Base-by-base conservation (phyloP, 1,140 invertebrate genomes). In the Camponotus vicinus region DNA sequence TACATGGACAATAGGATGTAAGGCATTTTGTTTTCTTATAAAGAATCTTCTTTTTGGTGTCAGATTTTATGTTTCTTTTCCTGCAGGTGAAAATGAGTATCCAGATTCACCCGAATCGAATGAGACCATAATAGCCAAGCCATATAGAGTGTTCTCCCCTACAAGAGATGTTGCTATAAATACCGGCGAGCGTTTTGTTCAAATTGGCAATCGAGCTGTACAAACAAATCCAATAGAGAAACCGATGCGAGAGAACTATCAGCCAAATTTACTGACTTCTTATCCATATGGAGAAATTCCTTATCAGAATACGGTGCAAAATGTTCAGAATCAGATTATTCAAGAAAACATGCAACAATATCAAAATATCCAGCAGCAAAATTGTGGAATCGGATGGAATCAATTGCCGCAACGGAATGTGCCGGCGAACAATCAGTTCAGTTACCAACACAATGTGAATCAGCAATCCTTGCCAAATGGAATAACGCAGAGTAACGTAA, bases 71-170 rank as follows among this genome's bases (percentile, higher is more conserved):
- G 57, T 73, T 73, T 49, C 69, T 52, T 57, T 40, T 8, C 64
- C 92, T 92, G 13, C 57, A 95, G 94, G 92, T 91, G 93, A 94
- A 37, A 93, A 94, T 37, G 94, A 95, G 15, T 95, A 94, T 90
- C 95, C 94, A 18, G 95, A 95, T 86, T 95, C 95, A n/a, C 94
- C 95, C 1, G 95, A 95, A 78, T 95, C 95, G 0, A 95, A 95
- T 82, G 95, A 95, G 88, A 95, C 95, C 15, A 93, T 95, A 64
- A 90, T 95, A 67, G 92, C 93, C 52, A 92, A 93, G 21, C 94
- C 95, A 0, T 93, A 89, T 49, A 92, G 93, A 64, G 89, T 94
- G 13, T 91, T 95, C 73, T 95, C 95, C 9, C 94, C 95, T 42
- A 94, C 94, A 3, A 90, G 93, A 69, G 94, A 95, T 32, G 84